Conservation (phyloP, 2,113 vertebrate species). For the Lasiurus cinereus region DNA sequence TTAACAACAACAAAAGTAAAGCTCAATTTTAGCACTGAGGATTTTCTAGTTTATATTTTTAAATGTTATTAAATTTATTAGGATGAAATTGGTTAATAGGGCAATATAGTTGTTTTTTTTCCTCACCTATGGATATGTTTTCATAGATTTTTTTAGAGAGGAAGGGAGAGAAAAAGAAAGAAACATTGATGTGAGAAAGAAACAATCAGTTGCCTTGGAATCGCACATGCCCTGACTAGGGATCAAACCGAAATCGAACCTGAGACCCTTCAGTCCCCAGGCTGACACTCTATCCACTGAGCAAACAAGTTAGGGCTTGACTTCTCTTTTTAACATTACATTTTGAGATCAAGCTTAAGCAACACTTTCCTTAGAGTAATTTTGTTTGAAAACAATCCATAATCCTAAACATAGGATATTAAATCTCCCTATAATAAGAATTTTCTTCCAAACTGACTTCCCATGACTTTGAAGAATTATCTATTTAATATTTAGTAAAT, state of each 20-base stretch:
- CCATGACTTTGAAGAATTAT: constrained; percentile 2
- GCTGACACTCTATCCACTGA: no score
- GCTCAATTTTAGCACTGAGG: not conserved
- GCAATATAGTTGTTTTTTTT: not conserved
- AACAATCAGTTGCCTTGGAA: not conserved
- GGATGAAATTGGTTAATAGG: not conserved
- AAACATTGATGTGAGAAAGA: not conserved
- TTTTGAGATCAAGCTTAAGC: constrained; percentile 46
- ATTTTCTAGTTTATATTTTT: not conserved
- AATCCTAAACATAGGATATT: constrained; percentile 5
- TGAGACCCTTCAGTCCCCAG: no score
- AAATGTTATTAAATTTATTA: not conserved
- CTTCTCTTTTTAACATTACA: constrained; percentile 2
- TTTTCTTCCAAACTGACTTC: not conserved
- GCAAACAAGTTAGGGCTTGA: not conserved
- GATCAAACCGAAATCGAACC: not conserved
- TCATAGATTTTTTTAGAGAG: not conserved
- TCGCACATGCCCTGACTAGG: not conserved
- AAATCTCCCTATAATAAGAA: constrained; percentile 30
- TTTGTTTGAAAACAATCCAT: constrained; percentile 32
- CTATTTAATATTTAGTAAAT: constrained; percentile 28
- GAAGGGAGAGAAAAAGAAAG: not conserved
- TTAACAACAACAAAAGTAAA: not conserved
- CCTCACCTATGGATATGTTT: not conserved
- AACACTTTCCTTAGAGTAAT: not conserved